Evolutionary conservation across 2,888 invertebrate genomes (phyloP).

Genomic region (Tyria jacobaeae): DNA sequence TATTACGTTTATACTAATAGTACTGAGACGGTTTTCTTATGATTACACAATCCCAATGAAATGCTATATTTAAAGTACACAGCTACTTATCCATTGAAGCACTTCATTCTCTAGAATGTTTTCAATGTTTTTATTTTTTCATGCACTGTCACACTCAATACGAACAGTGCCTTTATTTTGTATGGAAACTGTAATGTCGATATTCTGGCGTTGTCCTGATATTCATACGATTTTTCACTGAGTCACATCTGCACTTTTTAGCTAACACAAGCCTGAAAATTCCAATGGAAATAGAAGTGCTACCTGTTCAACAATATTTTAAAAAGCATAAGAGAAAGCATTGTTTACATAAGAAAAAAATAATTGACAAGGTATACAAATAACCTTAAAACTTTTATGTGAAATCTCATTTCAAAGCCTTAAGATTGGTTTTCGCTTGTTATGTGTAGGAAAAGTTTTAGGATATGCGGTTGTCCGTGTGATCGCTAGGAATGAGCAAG

Average conservation of each 20-base stretch:
- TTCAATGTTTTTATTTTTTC: background rate
- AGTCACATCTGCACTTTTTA: background rate
- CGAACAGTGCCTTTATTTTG: background rate
- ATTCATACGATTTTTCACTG: background rate
- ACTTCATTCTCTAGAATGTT: background rate
- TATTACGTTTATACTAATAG: too few relatives aligned
- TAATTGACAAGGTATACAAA: slow-evolving; percentile 40
- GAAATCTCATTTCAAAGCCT: background rate
- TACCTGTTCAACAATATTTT: slow-evolving; percentile 15
- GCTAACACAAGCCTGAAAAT: too few relatives aligned
- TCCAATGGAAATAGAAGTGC: background rate
- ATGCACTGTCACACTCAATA: background rate
- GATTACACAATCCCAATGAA: background rate
- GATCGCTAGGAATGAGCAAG: slow-evolving; percentile 74
- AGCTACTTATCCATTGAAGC: too few relatives aligned
- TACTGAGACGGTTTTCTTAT: too few relatives aligned
- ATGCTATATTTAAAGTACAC: too few relatives aligned
- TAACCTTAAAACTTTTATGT: slow-evolving; percentile 5
- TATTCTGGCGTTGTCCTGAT: background rate
- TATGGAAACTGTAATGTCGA: background rate
- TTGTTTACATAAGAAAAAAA: slow-evolving; percentile 38
- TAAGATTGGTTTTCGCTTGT: slow-evolving; percentile 32
- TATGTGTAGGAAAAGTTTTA: slow-evolving; percentile 33
- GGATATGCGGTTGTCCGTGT: slow-evolving; percentile 58
- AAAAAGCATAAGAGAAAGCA: slow-evolving; percentile 21